A percentile compares a stretch with the other conserved stretches of the same genome.
Evolutionary conservation across 2,113 vertebrate species (phyloP).

Genomic region (Entomyzon cyanotis): DNA sequence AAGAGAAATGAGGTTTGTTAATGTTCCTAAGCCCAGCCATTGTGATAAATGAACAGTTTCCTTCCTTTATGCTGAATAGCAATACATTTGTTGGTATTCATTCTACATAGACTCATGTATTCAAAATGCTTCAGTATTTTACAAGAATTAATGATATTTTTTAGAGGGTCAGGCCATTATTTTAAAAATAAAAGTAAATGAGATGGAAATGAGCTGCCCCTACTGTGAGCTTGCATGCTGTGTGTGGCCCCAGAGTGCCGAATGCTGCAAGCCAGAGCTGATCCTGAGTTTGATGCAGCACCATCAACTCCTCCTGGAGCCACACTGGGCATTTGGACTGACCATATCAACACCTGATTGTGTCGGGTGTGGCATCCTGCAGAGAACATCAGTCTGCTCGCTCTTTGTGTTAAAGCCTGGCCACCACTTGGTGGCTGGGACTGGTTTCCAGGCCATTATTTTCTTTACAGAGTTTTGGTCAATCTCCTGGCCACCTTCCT

Average conservation of each 20-base stretch:
- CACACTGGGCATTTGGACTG: not conserved
- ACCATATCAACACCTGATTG: not conserved
- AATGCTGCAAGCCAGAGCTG: rapidly evolving
- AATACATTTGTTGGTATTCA: not conserved
- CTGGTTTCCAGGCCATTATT: not conserved
- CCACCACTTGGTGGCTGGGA: not conserved
- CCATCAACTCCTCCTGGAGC: not conserved
- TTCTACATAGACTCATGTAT: not conserved
- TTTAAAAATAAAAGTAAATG: not conserved
- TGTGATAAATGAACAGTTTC: not conserved
- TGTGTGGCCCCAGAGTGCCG: not conserved
- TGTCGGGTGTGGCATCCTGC: rapidly evolving
- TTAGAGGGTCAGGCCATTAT: not conserved
- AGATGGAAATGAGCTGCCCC: not conserved
- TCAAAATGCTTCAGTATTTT: not conserved
- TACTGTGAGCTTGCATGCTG: not conserved
- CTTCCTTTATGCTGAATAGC: not conserved
- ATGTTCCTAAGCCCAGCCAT: not conserved
- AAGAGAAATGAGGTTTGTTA: not conserved
- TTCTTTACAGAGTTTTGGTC: not conserved
- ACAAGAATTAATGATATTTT: not conserved
- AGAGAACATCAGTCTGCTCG: not conserved
- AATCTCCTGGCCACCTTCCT: not conserved
- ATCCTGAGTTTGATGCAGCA: not conserved
- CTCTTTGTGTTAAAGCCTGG: not conserved